Conservation (phyloP, 1,140 invertebrate species). For the Drosophila gunungcola region DNA sequence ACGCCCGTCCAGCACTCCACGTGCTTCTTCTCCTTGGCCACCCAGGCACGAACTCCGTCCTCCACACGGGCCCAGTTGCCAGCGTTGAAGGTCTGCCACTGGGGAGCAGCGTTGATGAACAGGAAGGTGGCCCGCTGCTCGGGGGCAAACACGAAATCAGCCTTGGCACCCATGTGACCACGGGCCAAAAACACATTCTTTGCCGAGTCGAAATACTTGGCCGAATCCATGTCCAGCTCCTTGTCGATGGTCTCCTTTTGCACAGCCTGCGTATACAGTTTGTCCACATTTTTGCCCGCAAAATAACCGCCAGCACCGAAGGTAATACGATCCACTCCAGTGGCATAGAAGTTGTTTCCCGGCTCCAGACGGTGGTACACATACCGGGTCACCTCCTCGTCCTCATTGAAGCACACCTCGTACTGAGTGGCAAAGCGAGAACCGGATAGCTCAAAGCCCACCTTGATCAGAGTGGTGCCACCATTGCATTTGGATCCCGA, state of each 20-base stretch:
- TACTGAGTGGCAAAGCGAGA: conserved; percentile 77
- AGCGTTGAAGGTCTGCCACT: conserved; percentile 88
- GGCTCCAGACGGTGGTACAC: conserved; percentile 71
- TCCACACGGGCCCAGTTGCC: conserved; percentile 87
- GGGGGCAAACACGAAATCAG: conserved; percentile 87
- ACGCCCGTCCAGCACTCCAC: conserved; percentile 87
- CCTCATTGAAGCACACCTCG: conserved; percentile 84
- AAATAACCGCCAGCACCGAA: conserved; percentile 77
- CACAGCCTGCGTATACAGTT: conserved; percentile 65
- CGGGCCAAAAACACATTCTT: conserved; percentile 86
- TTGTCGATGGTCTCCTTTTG: conserved; percentile 73
- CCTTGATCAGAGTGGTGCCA: conserved; percentile 67
- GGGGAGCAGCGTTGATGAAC: conserved; percentile 87
- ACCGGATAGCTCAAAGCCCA: conserved; percentile 55
- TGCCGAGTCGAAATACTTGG: conserved; percentile 52
- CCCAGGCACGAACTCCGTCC: conserved; percentile 81
- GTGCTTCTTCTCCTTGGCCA: conserved; percentile 64
- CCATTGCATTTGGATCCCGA: conserved; percentile 70
- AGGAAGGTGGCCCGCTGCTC: conserved; percentile 87
- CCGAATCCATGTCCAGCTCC: conserved; percentile 62
- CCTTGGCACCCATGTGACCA: conserved; percentile 88
- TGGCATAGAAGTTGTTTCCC: conserved; percentile 69
- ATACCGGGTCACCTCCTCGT: conserved; percentile 78
- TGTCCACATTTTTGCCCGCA: conserved; percentile 68
- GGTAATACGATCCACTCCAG: conserved; percentile 66